Evolutionary conservation across 2,888 invertebrate species (phyloP).

Genomic region (Disparrhopalites patrizii): DNA sequence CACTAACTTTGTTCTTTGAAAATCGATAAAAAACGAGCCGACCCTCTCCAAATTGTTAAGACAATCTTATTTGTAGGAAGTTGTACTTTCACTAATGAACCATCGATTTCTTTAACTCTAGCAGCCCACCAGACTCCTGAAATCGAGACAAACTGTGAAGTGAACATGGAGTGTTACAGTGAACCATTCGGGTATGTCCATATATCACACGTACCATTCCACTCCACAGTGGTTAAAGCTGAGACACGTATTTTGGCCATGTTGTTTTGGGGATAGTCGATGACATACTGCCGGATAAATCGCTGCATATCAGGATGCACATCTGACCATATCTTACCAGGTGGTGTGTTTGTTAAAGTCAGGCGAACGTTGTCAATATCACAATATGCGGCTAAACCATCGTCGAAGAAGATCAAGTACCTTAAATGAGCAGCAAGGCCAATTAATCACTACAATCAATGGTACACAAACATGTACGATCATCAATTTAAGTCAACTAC

Average conservation of each 20-base stretch:
- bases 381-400: conserved; percentile 80
- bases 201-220: conserved; percentile 61
- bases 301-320: conserved; percentile 17
- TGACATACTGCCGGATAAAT: conserved; percentile 34
- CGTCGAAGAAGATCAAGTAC: conserved; percentile 88
- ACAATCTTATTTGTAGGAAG: conserved; percentile 70
- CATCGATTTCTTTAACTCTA: conserved; percentile 73
- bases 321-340: conserved; percentile 48
- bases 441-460: neutral
- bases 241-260: neutral
- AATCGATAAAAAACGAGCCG: conserved; percentile 66
- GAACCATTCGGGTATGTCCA: too few relatives aligned
- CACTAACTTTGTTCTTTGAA: conserved; percentile 18
- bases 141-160: neutral
- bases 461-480: neutral
- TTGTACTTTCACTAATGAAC: conserved; percentile 77
- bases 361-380: conserved; percentile 65
- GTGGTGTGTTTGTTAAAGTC: conserved; percentile 64
- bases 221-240: conserved; percentile 76
- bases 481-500: neutral
- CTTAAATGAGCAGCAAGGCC: conserved; percentile 52
- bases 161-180: too few relatives aligned
- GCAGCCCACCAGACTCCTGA: conserved; percentile 73
- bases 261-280: conserved; percentile 20
- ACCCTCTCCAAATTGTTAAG: conserved; percentile 95